Percentiles rank a stretch among this genome's conserved stretches.
Conservation (phyloP, 2,113 vertebrate genomes). For the Centropristis striata region DNA sequence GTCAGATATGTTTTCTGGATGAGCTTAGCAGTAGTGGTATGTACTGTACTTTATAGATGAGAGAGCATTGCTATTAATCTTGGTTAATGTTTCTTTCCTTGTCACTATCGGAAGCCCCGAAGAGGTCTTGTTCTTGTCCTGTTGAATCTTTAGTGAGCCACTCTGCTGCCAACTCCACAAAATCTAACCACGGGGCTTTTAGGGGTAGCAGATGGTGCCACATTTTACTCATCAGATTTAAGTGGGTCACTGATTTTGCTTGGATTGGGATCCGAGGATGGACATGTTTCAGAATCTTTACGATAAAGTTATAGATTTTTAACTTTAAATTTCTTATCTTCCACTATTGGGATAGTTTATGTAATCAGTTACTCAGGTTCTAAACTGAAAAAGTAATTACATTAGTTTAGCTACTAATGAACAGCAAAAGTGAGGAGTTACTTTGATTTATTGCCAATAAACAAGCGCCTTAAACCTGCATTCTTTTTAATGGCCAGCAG, state of each 20-base stretch:
- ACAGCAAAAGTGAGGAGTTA: background rate
- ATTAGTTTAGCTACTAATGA: background rate
- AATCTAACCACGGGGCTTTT: background rate
- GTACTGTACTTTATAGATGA: slow-evolving; percentile 44
- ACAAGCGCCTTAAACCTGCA: no score
- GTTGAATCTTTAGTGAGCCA: slow-evolving; percentile 4
- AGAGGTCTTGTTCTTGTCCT: slow-evolving; percentile 9
- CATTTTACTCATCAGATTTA: slow-evolving; percentile 26
- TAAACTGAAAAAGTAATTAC: background rate
- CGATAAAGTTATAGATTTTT: background rate
- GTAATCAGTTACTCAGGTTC: background rate
- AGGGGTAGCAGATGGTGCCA: slow-evolving; percentile 22
- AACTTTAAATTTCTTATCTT: background rate
- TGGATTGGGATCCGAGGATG: slow-evolving; percentile 8
- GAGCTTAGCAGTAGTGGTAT: slow-evolving; percentile 39
- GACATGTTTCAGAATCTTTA: background rate
- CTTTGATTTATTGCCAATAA: no score
- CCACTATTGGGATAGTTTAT: background rate
- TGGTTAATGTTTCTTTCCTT: background rate
- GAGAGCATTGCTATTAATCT: slow-evolving; percentile 26
- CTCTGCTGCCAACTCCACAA: slow-evolving; percentile 11
- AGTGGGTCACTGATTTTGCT: slow-evolving; percentile 13
- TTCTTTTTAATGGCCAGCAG: no score
- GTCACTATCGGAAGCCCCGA: background rate
- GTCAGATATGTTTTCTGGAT: slow-evolving; percentile 63